Conservation (phyloP, 2,113 vertebrate species). For the Pollimyrus isidori region DNA sequence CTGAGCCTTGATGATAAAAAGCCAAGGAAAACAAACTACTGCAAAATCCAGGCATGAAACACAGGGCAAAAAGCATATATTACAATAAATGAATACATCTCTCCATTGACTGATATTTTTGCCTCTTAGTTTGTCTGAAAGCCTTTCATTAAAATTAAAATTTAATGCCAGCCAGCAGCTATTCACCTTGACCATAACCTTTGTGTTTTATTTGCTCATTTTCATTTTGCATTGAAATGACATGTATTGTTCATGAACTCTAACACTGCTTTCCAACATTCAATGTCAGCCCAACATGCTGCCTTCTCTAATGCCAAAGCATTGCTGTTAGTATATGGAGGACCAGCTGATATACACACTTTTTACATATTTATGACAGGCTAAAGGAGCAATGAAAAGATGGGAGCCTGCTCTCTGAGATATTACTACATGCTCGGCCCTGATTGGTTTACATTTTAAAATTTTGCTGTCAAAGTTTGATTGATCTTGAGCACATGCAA, state of each 20-base stretch:
- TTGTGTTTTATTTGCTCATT: neutral
- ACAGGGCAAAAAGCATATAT: neutral
- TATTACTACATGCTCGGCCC: neutral
- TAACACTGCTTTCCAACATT: neutral
- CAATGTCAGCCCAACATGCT: neutral
- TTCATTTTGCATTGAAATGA: neutral
- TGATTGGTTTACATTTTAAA: neutral
- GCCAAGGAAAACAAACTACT: neutral
- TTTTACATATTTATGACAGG: neutral
- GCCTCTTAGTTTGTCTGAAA: neutral
- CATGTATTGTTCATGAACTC: neutral
- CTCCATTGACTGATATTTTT: neutral
- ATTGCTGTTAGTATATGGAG: neutral
- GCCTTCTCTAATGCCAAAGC: neutral
- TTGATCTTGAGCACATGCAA: neutral
- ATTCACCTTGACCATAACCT: neutral
- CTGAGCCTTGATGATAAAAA: neutral
- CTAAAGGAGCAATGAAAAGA: neutral
- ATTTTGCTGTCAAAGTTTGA: neutral
- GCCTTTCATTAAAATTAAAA: neutral
- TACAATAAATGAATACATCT: neutral
- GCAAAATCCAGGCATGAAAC: neutral
- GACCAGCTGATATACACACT: neutral
- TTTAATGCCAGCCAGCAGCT: neutral
- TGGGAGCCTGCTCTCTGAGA: neutral